Evolutionary conservation across 2,797 vertebrate genomes (phyloP), one percentile per base, ranked within the genome.

Genomic region (Pyrrhura leucotis): DNA sequence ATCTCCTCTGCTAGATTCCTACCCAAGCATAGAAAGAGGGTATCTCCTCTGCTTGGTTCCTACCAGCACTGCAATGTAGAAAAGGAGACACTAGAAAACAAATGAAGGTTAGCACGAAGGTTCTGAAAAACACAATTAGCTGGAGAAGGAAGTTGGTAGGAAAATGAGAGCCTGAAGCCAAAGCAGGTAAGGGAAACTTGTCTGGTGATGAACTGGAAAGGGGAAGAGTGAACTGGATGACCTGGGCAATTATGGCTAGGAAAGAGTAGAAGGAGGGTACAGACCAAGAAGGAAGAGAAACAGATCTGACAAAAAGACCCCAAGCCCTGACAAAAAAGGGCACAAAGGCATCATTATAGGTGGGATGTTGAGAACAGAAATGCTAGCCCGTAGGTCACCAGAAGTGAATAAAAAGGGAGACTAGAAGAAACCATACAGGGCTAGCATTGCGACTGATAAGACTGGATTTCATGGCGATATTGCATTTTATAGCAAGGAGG

Each of bases 21-120:
- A 77, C 33, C 0, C 3, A 58, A 63, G 15, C 15, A 37, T 0
- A 48, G 29, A 33, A 33, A 69, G 33, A 56, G 3, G 5, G 4
- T 20, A 35, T 29, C 22, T 23, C n/a, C 19, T 76, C 42, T 37
- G 16, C 53, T 42, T 42, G 0, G 12, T 35, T 71, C 14, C 15
- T 78, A 9, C 10, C n/a, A 78, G 29, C 37, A 66, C 20, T 44
- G 13, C 19, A 45, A 35, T 8, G 14, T 8, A 69, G 31, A 50
- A 65, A 73, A 54, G 8, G 15, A 81, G 18, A 82, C 61, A 44
- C 2, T 28, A 12, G 17, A 14, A 45, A 59, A 29, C 44, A 22
- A 37, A 28, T 1, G 3, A 16, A 56, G 35, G 12, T 78, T 71
- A 54, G 14, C 77, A 74, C 6, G 2, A 78, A 74, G 29, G 33